phyloP scores from a whole-genome alignment of 2,888 invertebrate genomes.

The Mellilla xanthometata region DNA sequence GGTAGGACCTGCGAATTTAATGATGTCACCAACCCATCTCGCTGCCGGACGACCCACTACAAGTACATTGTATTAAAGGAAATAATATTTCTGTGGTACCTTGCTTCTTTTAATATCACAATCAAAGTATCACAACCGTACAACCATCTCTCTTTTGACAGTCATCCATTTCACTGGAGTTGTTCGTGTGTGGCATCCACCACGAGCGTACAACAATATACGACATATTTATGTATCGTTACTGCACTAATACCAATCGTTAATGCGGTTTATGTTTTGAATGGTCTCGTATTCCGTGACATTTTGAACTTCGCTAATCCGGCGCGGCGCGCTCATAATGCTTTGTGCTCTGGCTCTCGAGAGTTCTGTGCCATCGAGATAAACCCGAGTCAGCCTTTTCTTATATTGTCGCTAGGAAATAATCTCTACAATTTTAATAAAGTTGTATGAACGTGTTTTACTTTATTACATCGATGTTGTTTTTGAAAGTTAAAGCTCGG shows the following conservation, averaged over 20 bases:
- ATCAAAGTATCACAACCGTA: too few species aligned
- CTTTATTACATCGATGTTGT: slow-evolving; percentile 24
- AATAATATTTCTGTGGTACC: too few species aligned
- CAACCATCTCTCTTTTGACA: too few species aligned
- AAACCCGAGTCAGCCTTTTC: slow-evolving; percentile 15
- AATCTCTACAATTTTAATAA: slow-evolving; percentile 25
- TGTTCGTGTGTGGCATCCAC: slow-evolving; percentile 54
- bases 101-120: too few species aligned
- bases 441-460: slow-evolving; percentile 28
- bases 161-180: slow-evolving; percentile 29
- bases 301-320: slow-evolving; percentile 31
- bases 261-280: slow-evolving; percentile 35
- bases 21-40: too few species aligned
- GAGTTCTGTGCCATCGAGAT: slow-evolving; percentile 21
- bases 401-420: slow-evolving; percentile 17
- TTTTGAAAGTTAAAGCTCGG: slow-evolving; percentile 3
- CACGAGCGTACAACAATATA: slow-evolving; percentile 30
- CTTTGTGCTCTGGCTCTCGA: slow-evolving; percentile 7
- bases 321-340: slow-evolving; percentile 17
- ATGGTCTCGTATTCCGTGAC: slow-evolving; percentile 25
- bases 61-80: too few species aligned
- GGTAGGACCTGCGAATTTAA: too few species aligned
- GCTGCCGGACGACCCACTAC: too few species aligned
- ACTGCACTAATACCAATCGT: slow-evolving; percentile 25
- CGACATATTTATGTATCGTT: slow-evolving; percentile 36